Conservation (phyloP, 1,140 invertebrate genomes). For the Brevipalpus yothersi region DNA sequence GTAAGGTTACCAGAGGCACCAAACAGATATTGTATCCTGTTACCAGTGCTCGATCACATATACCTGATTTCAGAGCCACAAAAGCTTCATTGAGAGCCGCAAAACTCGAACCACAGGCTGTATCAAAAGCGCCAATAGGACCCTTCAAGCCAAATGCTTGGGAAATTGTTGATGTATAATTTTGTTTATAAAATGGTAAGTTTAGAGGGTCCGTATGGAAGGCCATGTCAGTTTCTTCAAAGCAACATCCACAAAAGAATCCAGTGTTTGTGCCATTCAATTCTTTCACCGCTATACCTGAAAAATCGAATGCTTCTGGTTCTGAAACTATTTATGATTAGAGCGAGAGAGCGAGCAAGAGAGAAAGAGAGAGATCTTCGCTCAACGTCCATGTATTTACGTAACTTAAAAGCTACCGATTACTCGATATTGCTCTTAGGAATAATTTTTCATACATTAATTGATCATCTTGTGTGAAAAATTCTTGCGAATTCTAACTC, state of each 20-base stretch:
- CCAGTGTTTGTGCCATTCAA: slow-evolving; percentile 43
- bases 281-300: slow-evolving; percentile 16
- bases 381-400: too few species aligned
- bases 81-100: not conserved
- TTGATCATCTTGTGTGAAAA: too few species aligned
- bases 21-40: slow-evolving; percentile 24
- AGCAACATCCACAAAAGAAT: slow-evolving; percentile 64
- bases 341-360: too few species aligned
- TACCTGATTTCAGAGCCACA: not conserved
- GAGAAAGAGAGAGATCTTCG: too few species aligned
- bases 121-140: slow-evolving; percentile 76
- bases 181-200: slow-evolving; percentile 62
- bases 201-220: not conserved
- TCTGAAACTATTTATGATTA: too few species aligned
- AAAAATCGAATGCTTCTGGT: slow-evolving; percentile 4
- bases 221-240: slow-evolving; percentile 4
- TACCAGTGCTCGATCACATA: slow-evolving; percentile 21
- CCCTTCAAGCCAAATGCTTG: slow-evolving; percentile 64
- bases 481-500: too few species aligned
- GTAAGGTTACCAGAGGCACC: slow-evolving; percentile 20
- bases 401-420: too few species aligned
- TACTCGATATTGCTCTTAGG: too few species aligned
- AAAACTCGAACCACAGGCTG: slow-evolving; percentile 48
- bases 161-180: slow-evolving; percentile 86
- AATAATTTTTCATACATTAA: too few species aligned